These are phyloP conservation scores for Tachypleus tridentatus DNA, from an alignment of 1,140 invertebrate genomes.

Conservation along the genomic window DNA sequence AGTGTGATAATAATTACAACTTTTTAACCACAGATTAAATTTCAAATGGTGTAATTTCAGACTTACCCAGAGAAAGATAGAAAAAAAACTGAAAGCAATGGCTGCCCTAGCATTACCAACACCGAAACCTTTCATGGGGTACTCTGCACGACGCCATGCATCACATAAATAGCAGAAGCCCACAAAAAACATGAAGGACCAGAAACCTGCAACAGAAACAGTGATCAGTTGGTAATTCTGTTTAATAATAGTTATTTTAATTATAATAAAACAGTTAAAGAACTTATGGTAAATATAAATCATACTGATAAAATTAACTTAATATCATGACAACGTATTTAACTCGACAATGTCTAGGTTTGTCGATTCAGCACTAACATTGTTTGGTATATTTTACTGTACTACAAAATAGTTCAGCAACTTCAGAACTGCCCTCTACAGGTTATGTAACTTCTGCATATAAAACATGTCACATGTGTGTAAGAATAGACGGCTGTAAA, in stretches of 20 bases:
- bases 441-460: too few species aligned
- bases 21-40: constrained; percentile 56
- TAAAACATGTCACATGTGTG: too few species aligned
- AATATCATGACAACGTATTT: background rate
- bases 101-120: constrained; percentile 75
- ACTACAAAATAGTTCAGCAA: too few species aligned
- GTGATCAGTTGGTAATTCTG: constrained; percentile 29
- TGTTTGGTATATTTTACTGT: too few species aligned
- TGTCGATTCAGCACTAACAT: too few species aligned
- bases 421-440: too few species aligned
- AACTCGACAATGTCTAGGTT: too few species aligned
- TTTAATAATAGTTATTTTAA: constrained; percentile 21
- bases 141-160: constrained; percentile 66
- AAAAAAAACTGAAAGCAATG: constrained; percentile 90
- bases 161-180: constrained; percentile 87
- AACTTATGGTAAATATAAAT: constrained; percentile 5
- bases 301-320: background rate
- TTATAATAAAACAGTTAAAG: constrained; percentile 29
- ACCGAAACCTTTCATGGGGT: constrained; percentile 44
- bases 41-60: constrained; percentile 27
- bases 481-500: too few species aligned
- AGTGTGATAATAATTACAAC: constrained; percentile 32
- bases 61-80: constrained; percentile 81
- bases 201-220: constrained; percentile 45
- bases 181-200: constrained; percentile 90